Evolutionary conservation across 2,113 vertebrate species (phyloP), one percentile per base, ranked within the genome.

Genomic region (Salvelinus sp.): DNA sequence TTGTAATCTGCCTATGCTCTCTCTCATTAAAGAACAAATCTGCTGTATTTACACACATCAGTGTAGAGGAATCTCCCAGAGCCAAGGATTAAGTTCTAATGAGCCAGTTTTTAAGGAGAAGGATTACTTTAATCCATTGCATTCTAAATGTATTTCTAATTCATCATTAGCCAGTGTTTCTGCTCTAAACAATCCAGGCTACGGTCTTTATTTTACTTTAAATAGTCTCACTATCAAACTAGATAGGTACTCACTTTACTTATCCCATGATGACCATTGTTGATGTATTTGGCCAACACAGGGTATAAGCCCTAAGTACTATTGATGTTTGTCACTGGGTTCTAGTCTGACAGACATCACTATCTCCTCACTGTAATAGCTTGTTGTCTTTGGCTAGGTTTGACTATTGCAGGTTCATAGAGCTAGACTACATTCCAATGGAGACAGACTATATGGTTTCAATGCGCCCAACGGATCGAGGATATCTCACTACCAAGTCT

Each of bases 401-500:
- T 90, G 93, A 94, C 87, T 94, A 94, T 87, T 94, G 93, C 93
- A 93, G 90, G 90, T 94, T 94, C 87, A 93, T 94, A 88, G 93
- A 94, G 76, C 88, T 93, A 91, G 93, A 94, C 92, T 93, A 94
- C 91, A 90, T 91, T 69, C 93, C 93, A 82, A 94, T 94, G 93
- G 93, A 93, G 91, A 86, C 91, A 70, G 92, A 87, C 79, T 92
- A 89, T 84, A 93, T 94, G 93, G 92, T 94, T 74, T 94, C 93
- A 80, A 94, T 94, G 93, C 93, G 92, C 48, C 92, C 92, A 18
- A 93, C 92, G 80, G 91, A 92, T 18, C 50, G 50, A 91, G 91
- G 91, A 90, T 90, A 85, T 77, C 22, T 47, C n/a, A 12, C 63
- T 23, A 50, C 72, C 54, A 84, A 90, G 86, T 90, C 91, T 70